Conservation (phyloP, 2,888 invertebrate genomes). For the Crematogaster levior region DNA sequence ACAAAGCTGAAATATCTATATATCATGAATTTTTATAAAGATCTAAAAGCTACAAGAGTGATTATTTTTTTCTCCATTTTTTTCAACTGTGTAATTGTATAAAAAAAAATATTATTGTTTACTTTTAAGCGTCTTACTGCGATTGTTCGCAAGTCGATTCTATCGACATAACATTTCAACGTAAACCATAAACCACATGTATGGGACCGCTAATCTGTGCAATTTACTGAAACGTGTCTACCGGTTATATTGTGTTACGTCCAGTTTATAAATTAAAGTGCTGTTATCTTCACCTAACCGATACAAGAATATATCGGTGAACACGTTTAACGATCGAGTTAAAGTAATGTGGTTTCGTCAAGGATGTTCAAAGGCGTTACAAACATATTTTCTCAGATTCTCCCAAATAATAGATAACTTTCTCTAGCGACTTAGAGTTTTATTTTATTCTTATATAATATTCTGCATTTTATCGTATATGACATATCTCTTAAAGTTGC, state of each 20-base stretch:
- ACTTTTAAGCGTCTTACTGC: neutral
- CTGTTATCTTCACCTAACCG: constrained; percentile 15
- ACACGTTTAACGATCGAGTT: neutral
- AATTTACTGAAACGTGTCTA: constrained; percentile 11
- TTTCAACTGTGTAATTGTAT: neutral
- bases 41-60: neutral
- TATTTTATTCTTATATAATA: too few relatives aligned
- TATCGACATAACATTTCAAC: constrained; percentile 14
- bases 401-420: too few relatives aligned
- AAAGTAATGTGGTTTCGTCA: neutral
- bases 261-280: constrained; percentile 30
- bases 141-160: neutral
- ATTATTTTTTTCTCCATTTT: neutral
- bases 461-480: too few relatives aligned
- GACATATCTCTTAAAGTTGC: too few relatives aligned
- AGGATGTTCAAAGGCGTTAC: too few relatives aligned
- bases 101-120: neutral
- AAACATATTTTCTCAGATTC: too few relatives aligned
- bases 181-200: neutral
- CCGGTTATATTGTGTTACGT: constrained; percentile 39
- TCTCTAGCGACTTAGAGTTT: too few relatives aligned
- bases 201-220: neutral
- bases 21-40: neutral
- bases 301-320: constrained; percentile 3
- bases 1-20: neutral